Percentiles rank a stretch among this genome's conserved stretches.
Evolutionary conservation across 2,797 vertebrate genomes (phyloP).

Genomic region (Poliocrania exsul): DNA sequence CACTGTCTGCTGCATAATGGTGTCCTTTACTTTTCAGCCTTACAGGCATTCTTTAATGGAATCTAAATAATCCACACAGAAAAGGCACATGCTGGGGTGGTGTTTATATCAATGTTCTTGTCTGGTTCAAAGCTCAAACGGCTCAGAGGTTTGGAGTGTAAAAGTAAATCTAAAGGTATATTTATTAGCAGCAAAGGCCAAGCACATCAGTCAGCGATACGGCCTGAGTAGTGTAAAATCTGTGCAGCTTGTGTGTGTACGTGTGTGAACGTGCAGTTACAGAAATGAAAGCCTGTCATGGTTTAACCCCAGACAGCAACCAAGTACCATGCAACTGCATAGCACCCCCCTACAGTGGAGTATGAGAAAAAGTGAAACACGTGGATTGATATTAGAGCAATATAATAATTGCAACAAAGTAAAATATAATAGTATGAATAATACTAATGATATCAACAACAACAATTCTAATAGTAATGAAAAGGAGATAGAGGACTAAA

Average conservation of each 20-base stretch:
- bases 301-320: not conserved
- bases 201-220: not conserved
- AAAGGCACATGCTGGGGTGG: rapidly evolving
- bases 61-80: not conserved
- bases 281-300: not conserved
- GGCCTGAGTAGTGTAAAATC: not conserved
- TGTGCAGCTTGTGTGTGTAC: not conserved
- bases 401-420: not conserved
- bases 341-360: not conserved
- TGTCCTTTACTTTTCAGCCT: not conserved
- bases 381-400: not conserved
- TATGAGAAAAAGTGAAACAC: not conserved
- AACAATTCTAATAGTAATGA: not conserved
- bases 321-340: not conserved
- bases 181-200: not conserved
- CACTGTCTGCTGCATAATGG: not conserved
- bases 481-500: not conserved
- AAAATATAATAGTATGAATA: not conserved
- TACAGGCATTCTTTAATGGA: not conserved
- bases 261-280: not conserved
- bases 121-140: not conserved
- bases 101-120: not conserved
- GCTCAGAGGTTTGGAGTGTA: not conserved
- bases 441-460: not conserved
- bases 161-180: not conserved